phyloP scores from a whole-genome alignment of 2,797 vertebrate genomes.

The Hybognathus amarus region DNA sequence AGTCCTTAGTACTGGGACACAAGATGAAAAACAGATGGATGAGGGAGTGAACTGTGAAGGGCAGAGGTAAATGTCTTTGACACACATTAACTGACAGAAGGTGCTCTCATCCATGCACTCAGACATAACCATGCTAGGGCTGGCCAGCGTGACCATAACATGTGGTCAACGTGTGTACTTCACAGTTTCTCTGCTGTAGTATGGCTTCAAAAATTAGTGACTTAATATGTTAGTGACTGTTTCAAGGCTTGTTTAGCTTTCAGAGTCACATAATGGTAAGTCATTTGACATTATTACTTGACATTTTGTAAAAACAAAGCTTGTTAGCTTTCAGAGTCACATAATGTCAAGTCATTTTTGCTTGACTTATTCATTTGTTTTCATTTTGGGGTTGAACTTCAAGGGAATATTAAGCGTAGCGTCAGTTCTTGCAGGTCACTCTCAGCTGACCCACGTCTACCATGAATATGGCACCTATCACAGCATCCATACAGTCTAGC shows the following conservation, averaged over 20 bases:
- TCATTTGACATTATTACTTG: too few species aligned
- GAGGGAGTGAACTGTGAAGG: constrained; percentile 74
- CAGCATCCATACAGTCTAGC: too few species aligned
- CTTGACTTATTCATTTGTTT: background rate
- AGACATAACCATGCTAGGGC: background rate
- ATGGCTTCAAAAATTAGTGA: background rate
- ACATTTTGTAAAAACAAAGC: too few species aligned
- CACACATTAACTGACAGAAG: constrained; percentile 52
- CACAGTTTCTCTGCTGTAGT: background rate
- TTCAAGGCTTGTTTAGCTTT: background rate
- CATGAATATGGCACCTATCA: too few species aligned
- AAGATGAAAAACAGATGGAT: constrained; percentile 72
- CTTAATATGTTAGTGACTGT: background rate
- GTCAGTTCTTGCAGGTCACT: too few species aligned
- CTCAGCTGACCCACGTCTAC: too few species aligned
- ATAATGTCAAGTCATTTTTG: background rate
- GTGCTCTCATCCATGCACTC: constrained; percentile 38
- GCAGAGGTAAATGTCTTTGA: constrained; percentile 59
- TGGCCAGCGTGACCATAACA: background rate
- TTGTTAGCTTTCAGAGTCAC: background rate
- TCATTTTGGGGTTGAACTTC: background rate
- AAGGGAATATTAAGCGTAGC: too few species aligned
- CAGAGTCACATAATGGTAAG: too few species aligned
- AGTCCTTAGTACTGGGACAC: constrained; percentile 62
- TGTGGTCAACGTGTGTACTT: background rate